Evolutionary conservation across 2,888 invertebrate species (phyloP).

Genomic region (Brachyptera putata): DNA sequence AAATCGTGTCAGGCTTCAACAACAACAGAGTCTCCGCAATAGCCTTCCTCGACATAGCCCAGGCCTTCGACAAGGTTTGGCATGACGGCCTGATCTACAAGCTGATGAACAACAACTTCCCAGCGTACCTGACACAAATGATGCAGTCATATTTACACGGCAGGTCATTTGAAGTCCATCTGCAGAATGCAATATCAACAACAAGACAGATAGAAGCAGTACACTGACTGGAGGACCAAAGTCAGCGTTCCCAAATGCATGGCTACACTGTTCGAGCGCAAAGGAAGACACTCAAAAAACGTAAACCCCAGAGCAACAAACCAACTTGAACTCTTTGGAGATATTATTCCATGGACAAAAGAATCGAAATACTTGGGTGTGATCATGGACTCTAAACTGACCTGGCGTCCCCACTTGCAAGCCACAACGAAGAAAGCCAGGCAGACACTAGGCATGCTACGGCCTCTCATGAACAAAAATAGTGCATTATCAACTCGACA

Average conservation of each 20-base stretch:
- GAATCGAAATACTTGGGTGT: constrained; percentile 2
- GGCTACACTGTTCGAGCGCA: too few relatives aligned
- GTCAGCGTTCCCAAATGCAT: too few relatives aligned
- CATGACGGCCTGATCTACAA: constrained; percentile 19
- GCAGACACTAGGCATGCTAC: not conserved
- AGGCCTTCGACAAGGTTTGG: too few relatives aligned
- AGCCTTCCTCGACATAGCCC: too few relatives aligned
- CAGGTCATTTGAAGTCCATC: too few relatives aligned
- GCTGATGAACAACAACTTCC: constrained; percentile 12
- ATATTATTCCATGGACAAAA: not conserved
- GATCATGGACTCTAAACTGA: not conserved
- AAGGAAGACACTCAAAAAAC: too few relatives aligned
- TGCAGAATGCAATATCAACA: not conserved
- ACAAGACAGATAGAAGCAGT: not conserved
- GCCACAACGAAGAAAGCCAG: not conserved
- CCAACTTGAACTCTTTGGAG: not conserved
- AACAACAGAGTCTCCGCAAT: too few relatives aligned
- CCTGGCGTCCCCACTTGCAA: not conserved
- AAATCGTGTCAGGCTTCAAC: too few relatives aligned
- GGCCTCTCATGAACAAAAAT: not conserved
- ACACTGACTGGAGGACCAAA: too few relatives aligned
- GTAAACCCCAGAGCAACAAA: too few relatives aligned
- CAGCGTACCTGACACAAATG: not conserved
- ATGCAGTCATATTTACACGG: too few relatives aligned
- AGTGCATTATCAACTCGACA: not conserved